Base-by-base conservation (phyloP, 2,797 vertebrate genomes). In the Leptodactylus fallax region DNA sequence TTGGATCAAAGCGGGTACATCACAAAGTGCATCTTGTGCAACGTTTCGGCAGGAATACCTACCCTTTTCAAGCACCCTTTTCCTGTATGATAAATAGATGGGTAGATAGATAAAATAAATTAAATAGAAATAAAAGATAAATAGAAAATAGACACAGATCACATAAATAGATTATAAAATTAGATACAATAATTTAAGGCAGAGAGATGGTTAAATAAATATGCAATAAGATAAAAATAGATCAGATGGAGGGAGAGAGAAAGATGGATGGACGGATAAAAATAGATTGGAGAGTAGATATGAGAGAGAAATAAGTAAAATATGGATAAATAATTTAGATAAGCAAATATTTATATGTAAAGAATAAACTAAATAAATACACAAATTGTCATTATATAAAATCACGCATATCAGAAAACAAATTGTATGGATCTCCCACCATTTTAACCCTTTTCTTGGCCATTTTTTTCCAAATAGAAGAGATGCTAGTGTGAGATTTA, bases 401-500 rank as follows among this genome's bases (percentile, higher is more conserved):
- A 79, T 17, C 72, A 16, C 63, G 36, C 47, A 8, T 49, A 77
- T 14, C 5, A 6, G 51, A 53, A 56, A 79, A 72, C 58, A 63
- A 58, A 53, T 61, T 27, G 58, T 78, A 16, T 77, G 56, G 61
- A 77, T 63, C 3, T 55, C 16, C 83, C 9, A 19, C 27, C 49
- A n/a, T 60, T 69, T 47, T 84, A 84, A 84, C 87, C 81, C 77
- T 88, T 84, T 88, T 61, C 12, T 83, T 36, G 25, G 3, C 0
- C 45, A 65, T 74, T 58, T 23, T 6, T 76, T 76, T 76, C 60
- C 14, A 2, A 60, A 58, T 67, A 69, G 7, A 53, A 77, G 14
- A 72, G 72, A 67, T 53, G 74, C n/a, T 72, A 76, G 80, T 19
- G 51, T 60, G 36, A 79, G 79, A 83, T 79, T 87, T 83, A 83